Conservation (phyloP, 1,140 invertebrate species). For the Drosophila parvula region DNA sequence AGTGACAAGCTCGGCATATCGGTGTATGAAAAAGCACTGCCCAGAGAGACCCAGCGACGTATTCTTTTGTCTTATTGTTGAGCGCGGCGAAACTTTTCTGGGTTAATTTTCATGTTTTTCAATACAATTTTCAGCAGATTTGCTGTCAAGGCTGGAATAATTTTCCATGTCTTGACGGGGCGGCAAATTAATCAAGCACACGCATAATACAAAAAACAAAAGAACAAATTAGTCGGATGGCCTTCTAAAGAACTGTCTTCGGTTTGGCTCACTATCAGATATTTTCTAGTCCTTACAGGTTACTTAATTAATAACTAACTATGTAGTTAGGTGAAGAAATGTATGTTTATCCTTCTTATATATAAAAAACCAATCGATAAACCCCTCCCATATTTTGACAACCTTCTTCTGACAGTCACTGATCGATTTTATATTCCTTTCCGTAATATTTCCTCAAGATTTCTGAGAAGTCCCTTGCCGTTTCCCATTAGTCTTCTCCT, state of each 20-base stretch:
- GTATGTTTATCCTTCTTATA: neutral
- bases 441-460: neutral
- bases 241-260: slow-evolving; percentile 22
- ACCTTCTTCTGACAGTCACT: neutral
- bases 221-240: slow-evolving; percentile 39
- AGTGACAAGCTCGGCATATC: slow-evolving; percentile 33
- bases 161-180: slow-evolving; percentile 56
- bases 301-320: neutral
- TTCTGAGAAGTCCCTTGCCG: slow-evolving; percentile 21
- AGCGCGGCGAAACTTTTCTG: slow-evolving; percentile 55
- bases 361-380: neutral
- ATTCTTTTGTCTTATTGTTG: slow-evolving; percentile 64
- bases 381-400: neutral
- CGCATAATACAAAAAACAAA: slow-evolving; percentile 51
- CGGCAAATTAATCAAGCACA: slow-evolving; percentile 58
- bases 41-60: slow-evolving; percentile 31
- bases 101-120: slow-evolving; percentile 67
- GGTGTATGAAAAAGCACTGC: slow-evolving; percentile 13
- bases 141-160: slow-evolving; percentile 66
- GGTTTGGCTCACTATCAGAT: neutral
- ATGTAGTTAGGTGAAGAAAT: too few species aligned
- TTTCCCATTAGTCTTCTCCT: slow-evolving; percentile 25
- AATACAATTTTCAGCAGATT: slow-evolving; percentile 58
- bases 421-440: slow-evolving; percentile 2
- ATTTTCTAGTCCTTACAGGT: slow-evolving; percentile 4